Evolutionary conservation across 23 tunicate species (phyloP).

Genomic region (Trididemnum clinides): DNA sequence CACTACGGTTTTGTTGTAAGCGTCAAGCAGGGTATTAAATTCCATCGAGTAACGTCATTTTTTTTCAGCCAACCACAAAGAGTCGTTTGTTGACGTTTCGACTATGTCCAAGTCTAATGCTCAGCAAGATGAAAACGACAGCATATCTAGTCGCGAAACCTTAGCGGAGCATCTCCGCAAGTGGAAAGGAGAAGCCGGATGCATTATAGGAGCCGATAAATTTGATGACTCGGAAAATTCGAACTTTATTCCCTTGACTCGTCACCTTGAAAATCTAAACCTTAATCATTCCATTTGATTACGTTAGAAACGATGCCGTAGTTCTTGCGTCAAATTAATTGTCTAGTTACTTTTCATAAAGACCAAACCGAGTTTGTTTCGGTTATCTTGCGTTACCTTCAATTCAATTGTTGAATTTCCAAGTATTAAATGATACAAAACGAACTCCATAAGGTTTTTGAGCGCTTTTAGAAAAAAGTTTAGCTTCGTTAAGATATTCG

Average conservation of each 20-base stretch:
- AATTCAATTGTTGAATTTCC: too few relatives aligned
- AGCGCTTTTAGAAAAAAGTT: too few relatives aligned
- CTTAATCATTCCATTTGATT: constrained; percentile 11
- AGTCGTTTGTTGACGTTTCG: constrained; percentile 3
- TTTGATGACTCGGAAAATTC: not conserved
- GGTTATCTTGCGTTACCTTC: too few relatives aligned
- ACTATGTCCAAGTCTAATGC: not conserved
- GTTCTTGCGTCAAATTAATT: too few relatives aligned
- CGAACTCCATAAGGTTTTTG: too few relatives aligned
- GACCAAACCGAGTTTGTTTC: too few relatives aligned
- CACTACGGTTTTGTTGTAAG: too few relatives aligned
- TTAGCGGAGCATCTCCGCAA: not conserved
- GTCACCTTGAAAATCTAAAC: constrained; percentile 23
- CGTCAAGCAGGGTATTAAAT: too few relatives aligned
- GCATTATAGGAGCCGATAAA: not conserved
- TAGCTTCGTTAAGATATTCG: too few relatives aligned
- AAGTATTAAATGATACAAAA: too few relatives aligned
- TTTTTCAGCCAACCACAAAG: not conserved
- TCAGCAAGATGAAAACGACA: not conserved
- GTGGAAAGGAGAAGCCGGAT: not conserved
- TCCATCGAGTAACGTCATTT: not conserved
- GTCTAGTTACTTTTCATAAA: too few relatives aligned
- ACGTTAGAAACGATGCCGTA: too few relatives aligned
- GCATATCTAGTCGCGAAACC: constrained; percentile 22
- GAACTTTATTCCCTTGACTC: not conserved